Evolutionary conservation across 2,888 invertebrate species (phyloP), one percentile per base, ranked within the genome.

Genomic region (Acleris sparsana): DNA sequence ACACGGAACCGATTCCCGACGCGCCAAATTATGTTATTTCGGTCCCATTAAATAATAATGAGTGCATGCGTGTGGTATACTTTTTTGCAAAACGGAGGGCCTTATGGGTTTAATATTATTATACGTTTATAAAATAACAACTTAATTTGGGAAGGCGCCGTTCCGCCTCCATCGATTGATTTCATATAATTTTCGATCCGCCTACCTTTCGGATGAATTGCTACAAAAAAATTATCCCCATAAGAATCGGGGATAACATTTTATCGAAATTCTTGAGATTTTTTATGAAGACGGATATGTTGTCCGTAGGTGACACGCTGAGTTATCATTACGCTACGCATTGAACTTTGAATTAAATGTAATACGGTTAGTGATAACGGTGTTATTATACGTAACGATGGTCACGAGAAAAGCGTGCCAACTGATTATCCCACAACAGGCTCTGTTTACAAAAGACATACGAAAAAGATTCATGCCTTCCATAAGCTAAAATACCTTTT

Each of bases 71-170:
- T 86, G 92, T 87, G 90, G 89, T 82, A 84, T 78, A 65, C 73
- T 83, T 88, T 89, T 88, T 87, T 85, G 88, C 87, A 80, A 85
- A 85, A 85, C 82, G 73, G 83, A 78, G 85, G 84, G 80, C 83
- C 80, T 85, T 85, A 85, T 81, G 80, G 82, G 72, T 84, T 86
- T 82, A 71, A 75, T 79, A 88, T 87, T 86, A 85, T 87, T 82
- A 84, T 86, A 84, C 85, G 84, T 87, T 86, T 83, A 82, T 80
- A 79, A 71, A 80, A 80, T 89, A 89, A 92, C 88, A 88, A 89
- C 92, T 90, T 88, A 92, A 92, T 92, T 89, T 87, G 82, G 83
- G 82, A 78, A 87, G 89, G 90, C 89, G 86, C 89, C 85, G 84
- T 72, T 78, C 89, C 89, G 88, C 89, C 89, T 84, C 80, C 85